These are phyloP conservation scores for Meandrusa payeni DNA, from an alignment of 2,888 invertebrate species.

Conservation along the genomic window DNA sequence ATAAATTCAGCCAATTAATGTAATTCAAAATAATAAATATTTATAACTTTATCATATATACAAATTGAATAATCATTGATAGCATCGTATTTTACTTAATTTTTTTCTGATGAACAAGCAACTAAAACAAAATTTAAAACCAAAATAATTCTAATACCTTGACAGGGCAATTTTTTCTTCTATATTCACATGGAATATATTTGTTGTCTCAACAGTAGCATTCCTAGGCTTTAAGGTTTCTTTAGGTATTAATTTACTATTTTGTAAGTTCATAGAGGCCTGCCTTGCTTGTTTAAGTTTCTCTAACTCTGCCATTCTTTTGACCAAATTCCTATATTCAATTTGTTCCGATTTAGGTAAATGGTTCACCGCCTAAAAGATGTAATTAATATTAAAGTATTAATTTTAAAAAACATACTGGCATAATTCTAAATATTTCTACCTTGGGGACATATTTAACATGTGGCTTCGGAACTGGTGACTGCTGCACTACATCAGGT, in stretches of 20 bases:
- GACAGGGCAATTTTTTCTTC: constrained; percentile 65
- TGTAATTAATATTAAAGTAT: constrained; percentile 4
- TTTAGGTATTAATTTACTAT: constrained; percentile 39
- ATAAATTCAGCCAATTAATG: no score
- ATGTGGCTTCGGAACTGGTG: constrained; percentile 42
- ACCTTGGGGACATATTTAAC: constrained; percentile 72
- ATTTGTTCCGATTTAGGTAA: constrained; percentile 73
- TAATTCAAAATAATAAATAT: no score
- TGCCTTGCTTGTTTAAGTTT: constrained; percentile 70
- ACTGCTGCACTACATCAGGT: constrained; percentile 53
- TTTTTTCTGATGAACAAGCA: no score
- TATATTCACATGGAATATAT: constrained; percentile 36
- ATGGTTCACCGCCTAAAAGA: constrained; percentile 65
- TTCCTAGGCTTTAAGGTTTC: constrained; percentile 63
- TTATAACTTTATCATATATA: no score
- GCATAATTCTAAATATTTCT: constrained; percentile 26
- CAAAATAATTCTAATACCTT: constrained; percentile 44
- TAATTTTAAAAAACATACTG: constrained; percentile 1
- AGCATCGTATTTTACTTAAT: no score
- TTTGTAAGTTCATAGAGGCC: constrained; percentile 40
- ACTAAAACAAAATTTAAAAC: no score
- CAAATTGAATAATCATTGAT: no score
- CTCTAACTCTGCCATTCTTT: constrained; percentile 73
- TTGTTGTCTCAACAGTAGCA: constrained; percentile 38
- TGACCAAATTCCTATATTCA: constrained; percentile 70